Conservation (phyloP, 2,888 invertebrate species). For the Drosophila tanythrix region DNA sequence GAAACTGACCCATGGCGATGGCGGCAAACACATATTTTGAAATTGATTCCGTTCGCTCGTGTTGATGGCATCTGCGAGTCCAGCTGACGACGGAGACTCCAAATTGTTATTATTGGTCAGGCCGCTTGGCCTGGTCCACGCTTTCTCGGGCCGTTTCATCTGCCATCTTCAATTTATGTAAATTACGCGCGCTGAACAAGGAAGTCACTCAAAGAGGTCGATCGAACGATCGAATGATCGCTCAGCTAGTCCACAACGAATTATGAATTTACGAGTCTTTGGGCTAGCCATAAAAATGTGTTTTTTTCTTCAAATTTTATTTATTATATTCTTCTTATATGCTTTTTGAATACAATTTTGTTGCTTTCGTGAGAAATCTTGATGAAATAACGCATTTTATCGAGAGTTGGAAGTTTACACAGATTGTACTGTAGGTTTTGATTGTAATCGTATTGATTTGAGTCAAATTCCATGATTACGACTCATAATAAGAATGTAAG, state of each 20-base stretch:
- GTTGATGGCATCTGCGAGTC: slow-evolving; percentile 61
- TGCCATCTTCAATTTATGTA: slow-evolving; percentile 75
- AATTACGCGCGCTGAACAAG: slow-evolving; percentile 67
- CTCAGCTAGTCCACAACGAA: slow-evolving; percentile 56
- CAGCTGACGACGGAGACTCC: slow-evolving; percentile 47
- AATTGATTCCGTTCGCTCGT: slow-evolving; percentile 70
- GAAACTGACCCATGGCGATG: slow-evolving; percentile 33
- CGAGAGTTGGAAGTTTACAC: slow-evolving; percentile 2
- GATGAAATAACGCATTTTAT: slow-evolving; percentile 16
- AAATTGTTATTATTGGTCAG: slow-evolving; percentile 36
- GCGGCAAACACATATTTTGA: slow-evolving; percentile 45
- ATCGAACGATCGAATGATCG: slow-evolving; percentile 17
- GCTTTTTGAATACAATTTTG: slow-evolving; percentile 26
- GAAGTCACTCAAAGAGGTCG: slow-evolving; percentile 66
- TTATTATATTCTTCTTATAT: slow-evolving; percentile 31
- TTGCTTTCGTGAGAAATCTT: slow-evolving; percentile 6
- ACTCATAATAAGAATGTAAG: background rate
- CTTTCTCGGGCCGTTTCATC: slow-evolving; percentile 70
- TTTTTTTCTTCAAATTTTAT: slow-evolving; percentile 22
- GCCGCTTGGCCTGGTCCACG: slow-evolving; percentile 23
- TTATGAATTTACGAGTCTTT: slow-evolving; percentile 70
- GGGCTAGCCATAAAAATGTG: slow-evolving; percentile 43
- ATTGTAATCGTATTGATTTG: background rate
- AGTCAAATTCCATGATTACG: background rate
- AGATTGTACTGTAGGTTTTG: too few species aligned